phyloP scores from a whole-genome alignment of 2,888 invertebrate species.

The Parnassius orleans region DNA sequence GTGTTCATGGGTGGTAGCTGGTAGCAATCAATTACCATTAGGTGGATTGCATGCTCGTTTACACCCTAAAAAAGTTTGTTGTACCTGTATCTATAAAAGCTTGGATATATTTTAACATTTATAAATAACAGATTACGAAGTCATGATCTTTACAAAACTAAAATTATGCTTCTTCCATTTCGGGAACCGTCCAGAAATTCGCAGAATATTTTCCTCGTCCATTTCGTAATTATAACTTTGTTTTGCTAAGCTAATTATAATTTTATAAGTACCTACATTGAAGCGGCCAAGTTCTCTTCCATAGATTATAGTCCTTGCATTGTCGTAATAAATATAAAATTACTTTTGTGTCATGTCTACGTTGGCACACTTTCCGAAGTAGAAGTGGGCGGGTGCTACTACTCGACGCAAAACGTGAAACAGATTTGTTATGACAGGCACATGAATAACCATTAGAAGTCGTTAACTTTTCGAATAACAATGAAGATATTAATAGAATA shows the following conservation, averaged over 20 bases:
- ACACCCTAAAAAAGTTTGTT: no score
- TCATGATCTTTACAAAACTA: not conserved
- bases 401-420: constrained; percentile 6
- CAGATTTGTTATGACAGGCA: constrained; percentile 20
- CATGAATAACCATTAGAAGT: constrained; percentile 21
- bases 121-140: no score
- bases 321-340: constrained; percentile 6
- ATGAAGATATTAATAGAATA: constrained; percentile 1
- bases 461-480: constrained; percentile 15
- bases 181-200: not conserved
- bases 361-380: not conserved
- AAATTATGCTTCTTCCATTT: not conserved
- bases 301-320: constrained; percentile 5
- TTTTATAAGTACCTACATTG: constrained; percentile 8
- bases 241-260: constrained; percentile 11
- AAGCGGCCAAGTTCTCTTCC: constrained; percentile 1
- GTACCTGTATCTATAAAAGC: no score
- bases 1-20: no score
- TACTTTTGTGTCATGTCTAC: constrained; percentile 1
- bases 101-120: no score
- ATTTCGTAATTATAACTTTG: constrained; percentile 14
- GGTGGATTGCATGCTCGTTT: no score
- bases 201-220: constrained; percentile 4
- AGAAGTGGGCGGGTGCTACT: not conserved
- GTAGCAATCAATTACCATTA: no score